These are phyloP conservation scores for Ophion ventricosus DNA, from an alignment of 2,888 invertebrate species.

Conservation along the genomic window DNA sequence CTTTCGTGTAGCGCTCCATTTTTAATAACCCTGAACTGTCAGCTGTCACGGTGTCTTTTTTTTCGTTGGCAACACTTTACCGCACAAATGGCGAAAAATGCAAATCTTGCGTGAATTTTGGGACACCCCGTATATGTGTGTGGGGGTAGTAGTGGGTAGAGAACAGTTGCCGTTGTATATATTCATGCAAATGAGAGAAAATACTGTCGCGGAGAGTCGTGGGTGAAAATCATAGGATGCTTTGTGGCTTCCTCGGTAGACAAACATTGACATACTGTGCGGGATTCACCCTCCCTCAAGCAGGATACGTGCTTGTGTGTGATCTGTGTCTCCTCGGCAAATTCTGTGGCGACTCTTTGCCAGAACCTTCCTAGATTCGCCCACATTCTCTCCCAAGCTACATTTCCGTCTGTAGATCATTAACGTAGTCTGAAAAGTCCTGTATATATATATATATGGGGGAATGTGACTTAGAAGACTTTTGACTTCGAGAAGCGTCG, in stretches of 20 bases:
- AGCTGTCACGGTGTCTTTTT: too few species aligned
- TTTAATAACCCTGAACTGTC: too few species aligned
- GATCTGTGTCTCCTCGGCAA: constrained; percentile 22
- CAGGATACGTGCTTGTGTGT: constrained; percentile 15
- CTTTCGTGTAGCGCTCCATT: too few species aligned
- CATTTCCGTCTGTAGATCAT: not conserved
- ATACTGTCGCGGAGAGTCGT: constrained; percentile 41
- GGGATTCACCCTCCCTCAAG: constrained; percentile 7
- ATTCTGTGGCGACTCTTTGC: constrained; percentile 35
- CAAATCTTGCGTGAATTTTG: too few species aligned
- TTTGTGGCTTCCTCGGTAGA: constrained; percentile 65
- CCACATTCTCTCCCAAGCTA: not conserved
- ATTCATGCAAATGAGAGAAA: constrained; percentile 59
- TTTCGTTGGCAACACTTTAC: too few species aligned
- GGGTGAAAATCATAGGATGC: constrained; percentile 65
- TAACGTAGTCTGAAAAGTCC: not conserved
- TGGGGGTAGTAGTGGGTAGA: constrained; percentile 22
- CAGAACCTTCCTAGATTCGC: constrained; percentile 11
- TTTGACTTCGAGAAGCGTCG: too few species aligned
- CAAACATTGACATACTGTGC: constrained; percentile 67
- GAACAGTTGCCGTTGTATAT: constrained; percentile 41
- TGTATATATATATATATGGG: not conserved
- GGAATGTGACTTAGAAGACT: too few species aligned
- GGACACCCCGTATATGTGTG: not conserved
- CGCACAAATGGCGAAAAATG: too few species aligned